Conservation (phyloP, 2,113 vertebrate species). For the Phocoena sinus region DNA sequence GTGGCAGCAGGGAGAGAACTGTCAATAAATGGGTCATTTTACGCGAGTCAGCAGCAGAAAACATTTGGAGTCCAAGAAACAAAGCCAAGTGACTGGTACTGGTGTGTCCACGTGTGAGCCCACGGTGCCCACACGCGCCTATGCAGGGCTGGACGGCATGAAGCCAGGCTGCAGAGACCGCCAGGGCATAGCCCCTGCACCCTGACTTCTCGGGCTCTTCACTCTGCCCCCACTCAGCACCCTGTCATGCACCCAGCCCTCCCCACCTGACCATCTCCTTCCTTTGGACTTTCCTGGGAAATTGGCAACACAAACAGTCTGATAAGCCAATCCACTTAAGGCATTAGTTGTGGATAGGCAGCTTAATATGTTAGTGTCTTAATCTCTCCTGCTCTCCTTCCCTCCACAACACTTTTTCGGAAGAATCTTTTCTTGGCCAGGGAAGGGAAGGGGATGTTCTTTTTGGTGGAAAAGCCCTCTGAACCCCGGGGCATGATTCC, state of each 20-base stretch:
- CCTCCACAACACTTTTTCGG: neutral
- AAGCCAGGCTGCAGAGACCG: neutral
- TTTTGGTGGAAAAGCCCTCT: neutral
- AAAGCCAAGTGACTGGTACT: neutral
- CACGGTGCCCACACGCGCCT: rapidly evolving
- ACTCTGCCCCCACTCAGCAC: neutral
- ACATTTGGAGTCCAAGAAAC: neutral
- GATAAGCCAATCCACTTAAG: neutral
- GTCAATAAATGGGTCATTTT: conserved; percentile 5
- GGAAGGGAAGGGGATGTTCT: neutral
- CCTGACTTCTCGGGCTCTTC: neutral
- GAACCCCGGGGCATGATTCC: neutral
- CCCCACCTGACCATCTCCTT: neutral
- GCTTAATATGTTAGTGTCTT: too few species aligned
- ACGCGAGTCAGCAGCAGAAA: conserved; percentile 3
- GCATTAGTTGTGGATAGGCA: neutral
- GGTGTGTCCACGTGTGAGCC: neutral
- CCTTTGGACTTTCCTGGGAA: neutral
- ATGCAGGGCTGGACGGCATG: rapidly evolving
- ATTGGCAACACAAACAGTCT: neutral
- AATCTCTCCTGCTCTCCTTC: neutral
- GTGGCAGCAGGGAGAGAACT: conserved; percentile 28
- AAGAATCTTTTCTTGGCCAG: neutral
- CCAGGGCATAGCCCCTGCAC: neutral
- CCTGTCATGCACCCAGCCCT: neutral